Base-by-base conservation (phyloP, 2,797 vertebrate genomes). In the Sternarchorhynchus goeldii region DNA sequence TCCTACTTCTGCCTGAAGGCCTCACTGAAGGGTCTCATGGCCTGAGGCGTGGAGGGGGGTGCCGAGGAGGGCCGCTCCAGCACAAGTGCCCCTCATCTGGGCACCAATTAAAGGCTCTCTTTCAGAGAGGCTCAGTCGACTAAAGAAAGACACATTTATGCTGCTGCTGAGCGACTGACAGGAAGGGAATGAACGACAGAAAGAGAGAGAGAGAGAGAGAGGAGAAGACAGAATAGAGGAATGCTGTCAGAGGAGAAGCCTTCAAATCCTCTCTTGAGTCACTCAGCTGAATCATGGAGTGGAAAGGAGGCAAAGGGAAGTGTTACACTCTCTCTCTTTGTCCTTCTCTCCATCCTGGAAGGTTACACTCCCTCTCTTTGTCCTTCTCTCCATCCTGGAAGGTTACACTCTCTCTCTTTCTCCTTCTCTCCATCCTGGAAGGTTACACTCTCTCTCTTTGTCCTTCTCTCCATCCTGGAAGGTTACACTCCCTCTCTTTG, bases 101-200 rank as follows among this genome's bases (percentile, higher is more conserved):
- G 87, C 86, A 90, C 85, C 87, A 92, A 91, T 93, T 93, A 93
- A 91, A 93, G 90, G 86, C 87, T 87, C 87, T 88, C 91, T 93
- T 94, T 93, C 89, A 92, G 87, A 86, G 84, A 80, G 85, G 82
- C 90, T 89, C 88, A 18, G 73, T 76, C 56, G 84, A 87, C 86
- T 86, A 89, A 89, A 93, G 90, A 93, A 92, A 93, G 91, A 90
- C 90, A 92, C 91, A 90, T 90, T 92, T 93, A 91, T 93, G 88
- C 90, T 90, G 88, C 60, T 84, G 83, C 87, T 81, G 88, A 88
- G 88, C 77, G 53, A 68, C 78, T 72, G 70, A 63, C 53, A 75
- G 59, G 53, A 25, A 45, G 31, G 14, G 29, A 56, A 73, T 66
- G 56, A 62, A 45, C 45, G 36, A 59, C 0, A 64, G 6, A 75